These are phyloP conservation scores for Onychostoma macrolepis DNA, from an alignment of 2,113 vertebrate species.

Conservation along the genomic window DNA sequence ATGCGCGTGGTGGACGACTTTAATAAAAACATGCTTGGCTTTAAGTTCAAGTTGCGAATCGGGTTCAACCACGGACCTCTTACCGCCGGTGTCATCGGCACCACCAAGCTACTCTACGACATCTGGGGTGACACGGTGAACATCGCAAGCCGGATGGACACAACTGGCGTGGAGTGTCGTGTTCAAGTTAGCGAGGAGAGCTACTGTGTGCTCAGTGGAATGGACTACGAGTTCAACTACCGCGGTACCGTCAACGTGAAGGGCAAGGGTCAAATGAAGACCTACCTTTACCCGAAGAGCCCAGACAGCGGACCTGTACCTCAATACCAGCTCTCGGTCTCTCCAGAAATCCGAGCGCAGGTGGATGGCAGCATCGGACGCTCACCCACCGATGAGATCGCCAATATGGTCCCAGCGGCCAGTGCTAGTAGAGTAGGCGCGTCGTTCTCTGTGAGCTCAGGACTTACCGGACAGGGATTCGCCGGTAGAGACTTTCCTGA, in stretches of 20 bases:
- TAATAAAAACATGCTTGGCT: slow-evolving; percentile 98
- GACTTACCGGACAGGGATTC: slow-evolving; percentile 59
- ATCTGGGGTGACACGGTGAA: slow-evolving; percentile 99
- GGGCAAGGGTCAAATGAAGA: slow-evolving; percentile 98
- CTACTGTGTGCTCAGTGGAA: slow-evolving; percentile 85
- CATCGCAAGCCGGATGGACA: slow-evolving; percentile 98
- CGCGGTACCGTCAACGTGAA: slow-evolving; percentile 97
- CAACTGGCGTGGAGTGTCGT: slow-evolving; percentile 93
- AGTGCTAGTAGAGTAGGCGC: slow-evolving; percentile 54
- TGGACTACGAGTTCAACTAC: slow-evolving; percentile 96
- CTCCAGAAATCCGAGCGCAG: slow-evolving; percentile 94
- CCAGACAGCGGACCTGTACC: slow-evolving; percentile 87
- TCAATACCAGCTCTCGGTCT: slow-evolving; percentile 92
- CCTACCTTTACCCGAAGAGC: slow-evolving; percentile 93
- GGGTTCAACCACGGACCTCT: slow-evolving; percentile 96
- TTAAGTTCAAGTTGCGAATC: slow-evolving; percentile 93
- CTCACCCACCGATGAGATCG: slow-evolving; percentile 93
- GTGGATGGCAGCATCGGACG: slow-evolving; percentile 99
- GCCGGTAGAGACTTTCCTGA: slow-evolving; percentile 38
- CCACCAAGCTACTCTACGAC: slow-evolving; percentile 95
- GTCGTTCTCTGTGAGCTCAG: slow-evolving; percentile 71
- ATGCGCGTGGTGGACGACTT: slow-evolving; percentile 97
- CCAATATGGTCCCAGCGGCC: slow-evolving; percentile 82
- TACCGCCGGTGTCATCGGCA: slow-evolving; percentile 94
- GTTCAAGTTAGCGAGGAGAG: slow-evolving; percentile 98